Evolutionary conservation across 2,797 vertebrate species (phyloP), one percentile per base, ranked within the genome.

Genomic region (Lithobates sylvaticus): DNA sequence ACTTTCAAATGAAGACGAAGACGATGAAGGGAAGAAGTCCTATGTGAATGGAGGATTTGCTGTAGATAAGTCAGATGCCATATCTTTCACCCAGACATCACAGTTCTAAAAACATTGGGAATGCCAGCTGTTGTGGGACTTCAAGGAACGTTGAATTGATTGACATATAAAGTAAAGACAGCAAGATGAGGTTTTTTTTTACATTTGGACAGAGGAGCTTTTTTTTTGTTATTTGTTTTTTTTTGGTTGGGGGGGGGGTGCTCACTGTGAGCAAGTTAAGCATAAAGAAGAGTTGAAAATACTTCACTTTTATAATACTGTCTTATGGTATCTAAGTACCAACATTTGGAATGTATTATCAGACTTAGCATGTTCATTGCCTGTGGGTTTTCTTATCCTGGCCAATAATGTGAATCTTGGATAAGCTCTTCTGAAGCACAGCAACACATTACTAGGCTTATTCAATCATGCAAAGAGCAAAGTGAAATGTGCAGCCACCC

Each of bases 11-110:
- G 97, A 97, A 12, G 97, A 97, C 80, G 77, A 65, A 26, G 93
- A 95, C 0, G 34, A 81, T 27, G 92, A 93, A 34, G 94, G 96
- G 89, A 99, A 98, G 93, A 98, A 98, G 90, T 97, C 98, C 0
- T 99, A 99, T 0, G 71, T 99, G 88, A 99, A 99, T 0, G 98
- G 98, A 78, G 98, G 97, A 77, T 99, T 99, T 92, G 95, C 97
- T 0, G 88, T 99, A 1, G 98, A 99, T 94, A 99, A 98, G 91
- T 97, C 97, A 13, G 98, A 99, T 76, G 94, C 96, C 1, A 96
- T 99, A 93, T 99, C 98, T 26, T 99, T 99, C 88, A 99, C 97
- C 0, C 97, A 99, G 91, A 99, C 98, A 76, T 99, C 98, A 64
- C 97, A 99, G 92, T 99, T 99, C 92, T 99, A 96, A 95, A 87